Percentiles rank a stretch among this genome's conserved stretches.
These are phyloP conservation scores for Dipodomys merriami DNA, from an alignment of 2,113 vertebrate genomes.

Conservation along the genomic window DNA sequence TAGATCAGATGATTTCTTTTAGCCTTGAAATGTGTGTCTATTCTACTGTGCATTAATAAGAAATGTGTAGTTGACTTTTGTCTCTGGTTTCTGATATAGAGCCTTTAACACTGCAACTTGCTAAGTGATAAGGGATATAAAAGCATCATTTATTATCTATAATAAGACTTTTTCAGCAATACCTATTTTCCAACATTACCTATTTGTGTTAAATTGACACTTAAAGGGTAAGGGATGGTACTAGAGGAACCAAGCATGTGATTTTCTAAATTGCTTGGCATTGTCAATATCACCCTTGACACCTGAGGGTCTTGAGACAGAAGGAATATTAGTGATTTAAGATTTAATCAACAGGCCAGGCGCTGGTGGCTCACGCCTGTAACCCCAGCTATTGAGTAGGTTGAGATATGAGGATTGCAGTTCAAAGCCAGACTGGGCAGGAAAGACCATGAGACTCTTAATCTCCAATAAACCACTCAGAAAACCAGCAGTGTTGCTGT, in stretches of 20 bases:
- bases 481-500: no score
- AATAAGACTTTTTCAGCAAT: background rate
- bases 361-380: no score
- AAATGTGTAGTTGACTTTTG: background rate
- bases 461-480: no score
- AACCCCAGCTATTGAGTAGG: no score
- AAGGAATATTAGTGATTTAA: background rate
- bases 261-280: background rate
- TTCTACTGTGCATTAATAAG: background rate
- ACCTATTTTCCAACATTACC: background rate
- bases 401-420: no score
- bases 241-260: background rate
- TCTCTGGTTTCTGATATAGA: background rate
- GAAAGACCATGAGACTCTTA: no score
- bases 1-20: background rate
- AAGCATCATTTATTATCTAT: background rate
- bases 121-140: background rate
- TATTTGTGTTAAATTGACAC: background rate
- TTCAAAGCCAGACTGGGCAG: no score
- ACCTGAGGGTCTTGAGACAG: background rate
- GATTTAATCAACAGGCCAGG: background rate
- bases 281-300: background rate
- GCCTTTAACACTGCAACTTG: background rate
- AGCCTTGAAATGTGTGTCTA: background rate
- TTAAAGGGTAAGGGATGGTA: background rate